A percentile compares a stretch with the other conserved stretches of the same genome.
Conservation (phyloP, 2,888 invertebrate genomes). For the Mythimna impura region DNA sequence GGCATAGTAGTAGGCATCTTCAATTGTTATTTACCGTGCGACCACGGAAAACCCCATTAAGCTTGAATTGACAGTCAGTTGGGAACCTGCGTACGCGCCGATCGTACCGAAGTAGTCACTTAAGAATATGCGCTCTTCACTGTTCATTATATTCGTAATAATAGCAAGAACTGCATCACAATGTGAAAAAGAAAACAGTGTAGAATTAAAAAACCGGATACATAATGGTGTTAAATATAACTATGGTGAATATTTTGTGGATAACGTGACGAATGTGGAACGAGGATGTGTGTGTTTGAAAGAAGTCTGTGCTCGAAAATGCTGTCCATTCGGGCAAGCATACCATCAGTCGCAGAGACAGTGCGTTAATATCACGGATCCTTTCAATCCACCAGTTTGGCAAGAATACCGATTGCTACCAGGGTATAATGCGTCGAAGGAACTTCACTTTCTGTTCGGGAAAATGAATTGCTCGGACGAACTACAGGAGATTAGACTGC, state of each 20-base stretch:
- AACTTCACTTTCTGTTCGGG: slow-evolving; percentile 72
- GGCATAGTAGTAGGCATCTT: slow-evolving; percentile 3
- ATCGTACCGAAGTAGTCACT: slow-evolving; percentile 40
- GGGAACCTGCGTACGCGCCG: slow-evolving; percentile 51
- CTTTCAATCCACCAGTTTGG: slow-evolving; percentile 74
- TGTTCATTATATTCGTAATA: slow-evolving; percentile 41
- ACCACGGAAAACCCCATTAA: slow-evolving; percentile 53
- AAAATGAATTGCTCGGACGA: slow-evolving; percentile 70
- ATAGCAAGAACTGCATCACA: slow-evolving; percentile 35
- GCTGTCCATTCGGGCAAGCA: slow-evolving; percentile 76
- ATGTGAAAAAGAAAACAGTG: slow-evolving; percentile 57
- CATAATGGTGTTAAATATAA: slow-evolving; percentile 70
- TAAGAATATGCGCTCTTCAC: slow-evolving; percentile 33
- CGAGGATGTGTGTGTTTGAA: slow-evolving; percentile 77
- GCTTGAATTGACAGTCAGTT: slow-evolving; percentile 49
- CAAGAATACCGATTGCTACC: slow-evolving; percentile 60
- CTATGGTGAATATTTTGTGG: slow-evolving; percentile 72
- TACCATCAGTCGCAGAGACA: slow-evolving; percentile 60
- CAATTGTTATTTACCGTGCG: slow-evolving; percentile 40
- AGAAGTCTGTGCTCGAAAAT: slow-evolving; percentile 76
- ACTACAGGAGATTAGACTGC: slow-evolving; percentile 53
- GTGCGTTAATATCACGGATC: slow-evolving; percentile 65
- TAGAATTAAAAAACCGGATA: slow-evolving; percentile 40
- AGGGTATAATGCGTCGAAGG: slow-evolving; percentile 65
- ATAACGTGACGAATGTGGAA: slow-evolving; percentile 64